Base-by-base conservation (phyloP, 2,888 invertebrate genomes). In the Labia minor region DNA sequence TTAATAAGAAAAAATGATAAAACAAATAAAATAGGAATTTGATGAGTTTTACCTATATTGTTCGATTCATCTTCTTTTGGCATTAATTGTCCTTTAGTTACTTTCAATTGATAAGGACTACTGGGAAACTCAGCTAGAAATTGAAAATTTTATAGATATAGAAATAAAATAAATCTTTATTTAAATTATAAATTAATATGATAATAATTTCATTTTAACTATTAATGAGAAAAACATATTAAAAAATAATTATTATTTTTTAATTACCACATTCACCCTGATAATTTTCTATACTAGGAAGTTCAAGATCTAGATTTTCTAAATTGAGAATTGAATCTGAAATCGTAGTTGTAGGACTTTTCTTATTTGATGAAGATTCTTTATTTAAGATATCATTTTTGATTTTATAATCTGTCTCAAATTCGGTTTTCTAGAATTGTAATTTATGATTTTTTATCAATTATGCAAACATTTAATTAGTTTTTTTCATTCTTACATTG, bases 101-200 rank as follows among this genome's bases (percentile, higher is more conserved):
- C 76, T 14, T 82, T 81, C 33, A 83, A 75, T 64, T 81, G 81
- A 0, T 83, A 81, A 0, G 85, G 83, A 20, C 85, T 83, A 49
- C 82, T 83, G 19, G 84, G 82, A 80, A 85, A 82, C 26, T 82
- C 82, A 26, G 66, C 69, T 69, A 65, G 19, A 69, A 69, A 6
- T 19, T 18, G 63, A 1, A 8, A 33, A 8, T 33, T 8, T 33
- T 33, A 33, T 33, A 33, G 49, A 21, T 1, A 16, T 21, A 61
- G 18, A 18, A 65, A 66, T 61, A 21, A 18, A 16, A 33, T 21
- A 14, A 33, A 62, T 66, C n/a, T 33, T 19, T 8, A 19, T 6
- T 1, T 49, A 33, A 37, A n/a, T n/a, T 19, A 65, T 64, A 65
- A 2, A 6, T 10, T 26, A 10, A 65, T 19, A 33, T 21, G 37